Evolutionary conservation across 1,140 invertebrate genomes (phyloP).

Genomic region (Lineus longissimus): DNA sequence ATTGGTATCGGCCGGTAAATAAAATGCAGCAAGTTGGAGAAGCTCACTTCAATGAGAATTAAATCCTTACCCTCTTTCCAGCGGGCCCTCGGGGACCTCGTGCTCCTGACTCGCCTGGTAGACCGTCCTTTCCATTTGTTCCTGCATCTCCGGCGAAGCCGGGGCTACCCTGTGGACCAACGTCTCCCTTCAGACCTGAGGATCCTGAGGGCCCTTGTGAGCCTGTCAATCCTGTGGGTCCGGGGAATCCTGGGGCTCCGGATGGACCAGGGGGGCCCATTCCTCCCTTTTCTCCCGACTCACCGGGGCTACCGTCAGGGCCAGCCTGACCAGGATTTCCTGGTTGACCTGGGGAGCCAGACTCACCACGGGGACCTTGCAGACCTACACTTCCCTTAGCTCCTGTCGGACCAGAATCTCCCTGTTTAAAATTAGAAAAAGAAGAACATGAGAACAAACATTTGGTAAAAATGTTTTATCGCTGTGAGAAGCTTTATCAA

Average conservation of each 20-base stretch:
- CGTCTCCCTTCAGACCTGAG: neutral
- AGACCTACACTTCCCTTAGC: slow-evolving; percentile 6
- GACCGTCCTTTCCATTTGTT: slow-evolving; percentile 4
- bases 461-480: no score
- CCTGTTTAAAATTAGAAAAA: no score
- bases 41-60: no score
- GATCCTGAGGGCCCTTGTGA: neutral
- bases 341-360: neutral
- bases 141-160: slow-evolving; percentile 7
- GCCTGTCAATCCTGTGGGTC: neutral
- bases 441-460: no score
- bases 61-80: slow-evolving; percentile 11
- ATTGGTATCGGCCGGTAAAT: no score
- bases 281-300: slow-evolving; percentile 2
- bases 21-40: no score
- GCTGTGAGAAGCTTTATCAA: no score
- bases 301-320: slow-evolving; percentile 5
- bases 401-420: slow-evolving; percentile 36
- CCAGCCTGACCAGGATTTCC: slow-evolving; percentile 2
- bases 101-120: slow-evolving; percentile 7
- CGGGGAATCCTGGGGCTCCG: neutral
- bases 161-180: slow-evolving; percentile 6
- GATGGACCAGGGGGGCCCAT: neutral
- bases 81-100: neutral
- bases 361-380: slow-evolving; percentile 5